Conservation (phyloP, 1,140 invertebrate genomes). For the Bombus soroeensis region DNA sequence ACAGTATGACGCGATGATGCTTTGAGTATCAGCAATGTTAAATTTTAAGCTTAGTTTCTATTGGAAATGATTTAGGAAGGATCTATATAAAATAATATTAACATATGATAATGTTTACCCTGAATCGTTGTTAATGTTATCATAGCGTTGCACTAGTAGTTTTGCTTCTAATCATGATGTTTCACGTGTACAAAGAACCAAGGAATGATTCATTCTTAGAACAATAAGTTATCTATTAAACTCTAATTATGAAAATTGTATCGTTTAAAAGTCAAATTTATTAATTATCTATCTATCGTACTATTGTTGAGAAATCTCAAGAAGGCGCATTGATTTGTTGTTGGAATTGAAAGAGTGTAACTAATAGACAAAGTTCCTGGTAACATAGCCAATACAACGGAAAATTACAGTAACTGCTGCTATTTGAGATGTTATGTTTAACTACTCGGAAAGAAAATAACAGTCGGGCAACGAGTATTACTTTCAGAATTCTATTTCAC, state of each 20-base stretch:
- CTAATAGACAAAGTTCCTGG: background rate
- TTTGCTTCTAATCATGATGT: background rate
- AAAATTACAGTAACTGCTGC: slow-evolving; percentile 13
- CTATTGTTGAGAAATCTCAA: background rate
- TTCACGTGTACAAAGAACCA: background rate
- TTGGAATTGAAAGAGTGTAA: background rate
- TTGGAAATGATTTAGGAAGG: no score
- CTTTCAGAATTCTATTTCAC: background rate
- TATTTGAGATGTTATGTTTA: slow-evolving; percentile 6
- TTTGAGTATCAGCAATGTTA: no score
- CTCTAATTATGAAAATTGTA: background rate
- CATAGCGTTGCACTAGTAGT: background rate
- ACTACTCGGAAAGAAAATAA: slow-evolving; percentile 20
- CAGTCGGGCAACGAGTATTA: background rate
- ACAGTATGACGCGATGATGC: background rate
- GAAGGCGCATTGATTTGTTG: background rate
- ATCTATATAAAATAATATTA: background rate
- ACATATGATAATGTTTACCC: background rate
- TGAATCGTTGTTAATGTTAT: background rate
- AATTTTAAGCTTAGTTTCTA: background rate
- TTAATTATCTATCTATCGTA: background rate
- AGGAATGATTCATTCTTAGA: background rate
- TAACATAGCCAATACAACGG: background rate
- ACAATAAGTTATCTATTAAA: no score
- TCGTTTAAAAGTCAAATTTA: background rate